Percentiles rank a stretch among this genome's conserved stretches.
These are phyloP conservation scores for Capromys pilorides DNA, from an alignment of 2,797 vertebrate genomes.

Conservation along the genomic window DNA sequence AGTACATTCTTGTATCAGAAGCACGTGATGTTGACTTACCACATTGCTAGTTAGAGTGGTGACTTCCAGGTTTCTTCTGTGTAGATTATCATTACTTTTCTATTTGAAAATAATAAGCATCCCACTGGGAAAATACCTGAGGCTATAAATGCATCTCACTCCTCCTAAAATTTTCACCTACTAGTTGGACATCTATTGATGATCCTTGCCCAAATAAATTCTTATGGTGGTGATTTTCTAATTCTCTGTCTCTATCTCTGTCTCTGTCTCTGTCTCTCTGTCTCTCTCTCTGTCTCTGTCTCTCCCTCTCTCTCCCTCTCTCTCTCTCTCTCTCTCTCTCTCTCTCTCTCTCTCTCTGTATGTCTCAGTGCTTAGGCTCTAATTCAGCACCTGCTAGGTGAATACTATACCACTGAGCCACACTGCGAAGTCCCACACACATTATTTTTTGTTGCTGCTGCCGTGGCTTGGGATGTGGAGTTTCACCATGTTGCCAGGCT, in stretches of 20 bases:
- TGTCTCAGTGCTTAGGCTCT: neutral
- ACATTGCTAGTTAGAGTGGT: neutral
- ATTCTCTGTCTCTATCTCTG: neutral
- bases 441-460: neutral
- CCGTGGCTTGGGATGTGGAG: neutral
- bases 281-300: neutral
- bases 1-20: neutral
- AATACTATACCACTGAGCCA: neutral
- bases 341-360: neutral
- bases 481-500: neutral
- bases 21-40: neutral
- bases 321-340: too few species aligned
- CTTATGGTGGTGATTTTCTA: conserved; percentile 24
- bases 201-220: conserved; percentile 36
- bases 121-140: neutral
- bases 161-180: conserved; percentile 12
- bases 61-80: neutral
- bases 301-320: neutral
- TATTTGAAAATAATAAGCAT: conserved; percentile 15
- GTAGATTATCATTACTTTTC: neutral
- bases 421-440: neutral
- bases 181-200: neutral
- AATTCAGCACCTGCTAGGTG: neutral
- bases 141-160: neutral
- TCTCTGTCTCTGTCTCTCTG: too few species aligned